Evolutionary conservation across 2,797 vertebrate species (phyloP), one percentile per base, ranked within the genome.

Genomic region (Smutsia temminckii): DNA sequence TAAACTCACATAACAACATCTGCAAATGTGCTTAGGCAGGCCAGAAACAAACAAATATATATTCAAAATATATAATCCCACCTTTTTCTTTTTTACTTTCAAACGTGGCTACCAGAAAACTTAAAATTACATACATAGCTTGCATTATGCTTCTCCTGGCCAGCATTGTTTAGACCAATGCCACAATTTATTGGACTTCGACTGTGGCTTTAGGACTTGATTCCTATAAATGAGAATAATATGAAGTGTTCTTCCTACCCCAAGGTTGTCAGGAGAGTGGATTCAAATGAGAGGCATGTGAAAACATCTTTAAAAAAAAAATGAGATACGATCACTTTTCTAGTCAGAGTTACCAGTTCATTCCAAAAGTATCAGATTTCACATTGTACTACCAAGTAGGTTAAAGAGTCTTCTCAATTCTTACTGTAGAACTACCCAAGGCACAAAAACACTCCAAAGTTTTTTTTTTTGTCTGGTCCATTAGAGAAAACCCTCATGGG

Each of bases 221-320:
- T 85, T 80, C 20, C 53, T 64, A 17, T 27, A 34, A 46, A 49
- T 69, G 7, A 91, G 34, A 94, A 74, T 18, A 86, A 34, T 32
- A 69, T 5, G 12, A 79, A 37, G n/a, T 55, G 9, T 89, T 20
- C 25, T 94, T 91, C 40, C 68, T 91, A 71, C 20, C 10, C 21
- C 42, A 42, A 75, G 6, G 11, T 34, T 80, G n/a, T 66, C 55
- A 88, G 72, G 29, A 92, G 69, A 95, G n/a, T 66, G 29, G 71
- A 81, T 88, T 96, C 80, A 96, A 95, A 79, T 63, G 40, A 68
- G 27, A 77, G 75, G 14, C 3, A 0, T 72, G 53, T 55, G 57
- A 91, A 95, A 89, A 3, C 63, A 9, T 75, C 80, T 92, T 87
- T 51, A 64, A 81, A 91, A 87, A 87, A 21, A 55, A 83, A 79